A percentile compares a stretch with the other conserved stretches of the same genome.
Conservation (phyloP, 2,797 vertebrate genomes). For the Helarctos malayanus region DNA sequence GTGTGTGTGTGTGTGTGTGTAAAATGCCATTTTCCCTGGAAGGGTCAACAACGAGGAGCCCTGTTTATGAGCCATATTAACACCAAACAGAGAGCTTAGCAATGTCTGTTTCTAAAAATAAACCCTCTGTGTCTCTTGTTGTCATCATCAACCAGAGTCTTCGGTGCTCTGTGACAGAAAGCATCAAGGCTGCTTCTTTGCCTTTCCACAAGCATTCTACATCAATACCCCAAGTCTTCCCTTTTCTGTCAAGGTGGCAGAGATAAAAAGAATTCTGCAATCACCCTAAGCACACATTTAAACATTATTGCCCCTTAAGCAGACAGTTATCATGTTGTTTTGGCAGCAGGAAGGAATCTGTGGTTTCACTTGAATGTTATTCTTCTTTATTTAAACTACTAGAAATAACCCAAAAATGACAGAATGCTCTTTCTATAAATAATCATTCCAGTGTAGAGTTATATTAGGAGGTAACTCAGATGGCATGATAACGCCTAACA, state of each 20-base stretch:
- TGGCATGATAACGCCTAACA: conserved; percentile 97
- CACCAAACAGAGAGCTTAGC: conserved; percentile 83
- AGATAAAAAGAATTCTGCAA: conserved; percentile 84
- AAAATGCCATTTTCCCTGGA: conserved; percentile 51
- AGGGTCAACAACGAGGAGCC: conserved; percentile 80
- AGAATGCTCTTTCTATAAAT: conserved; percentile 95
- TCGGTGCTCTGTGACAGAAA: conserved; percentile 61
- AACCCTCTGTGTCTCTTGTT: conserved; percentile 82
- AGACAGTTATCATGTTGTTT: conserved; percentile 91
- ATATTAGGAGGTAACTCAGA: conserved; percentile 97
- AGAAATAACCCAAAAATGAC: conserved; percentile 95
- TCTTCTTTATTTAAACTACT: conserved; percentile 92
- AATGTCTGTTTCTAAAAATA: conserved; percentile 89
- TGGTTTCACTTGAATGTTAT: conserved; percentile 91
- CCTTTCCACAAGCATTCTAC: conserved; percentile 66
- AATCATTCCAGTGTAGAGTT: conserved; percentile 96
- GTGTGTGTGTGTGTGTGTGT: background rate
- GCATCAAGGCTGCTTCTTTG: conserved; percentile 69
- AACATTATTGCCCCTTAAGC: conserved; percentile 85
- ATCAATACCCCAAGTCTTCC: conserved; percentile 61
- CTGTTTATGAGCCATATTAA: conserved; percentile 84
- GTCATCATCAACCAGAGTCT: conserved; percentile 84
- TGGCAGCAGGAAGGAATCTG: conserved; percentile 92
- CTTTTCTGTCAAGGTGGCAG: conserved; percentile 76
- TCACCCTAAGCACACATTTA: conserved; percentile 81